Conservation (phyloP, 1,140 invertebrate species). For the Stenopsyche tienmushanensis region DNA sequence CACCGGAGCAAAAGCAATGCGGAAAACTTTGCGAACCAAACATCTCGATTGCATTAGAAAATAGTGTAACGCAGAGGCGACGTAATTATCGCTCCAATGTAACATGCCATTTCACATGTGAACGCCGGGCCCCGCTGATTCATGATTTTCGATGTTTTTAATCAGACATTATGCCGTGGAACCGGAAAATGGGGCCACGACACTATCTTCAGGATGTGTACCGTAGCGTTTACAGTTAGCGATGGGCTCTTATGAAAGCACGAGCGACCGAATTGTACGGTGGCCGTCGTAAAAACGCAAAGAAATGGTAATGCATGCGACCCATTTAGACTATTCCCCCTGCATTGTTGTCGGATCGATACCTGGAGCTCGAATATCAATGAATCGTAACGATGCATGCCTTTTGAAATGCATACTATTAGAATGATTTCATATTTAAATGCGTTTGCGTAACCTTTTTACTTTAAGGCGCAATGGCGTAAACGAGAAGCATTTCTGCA, state of each 20-base stretch:
- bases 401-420: constrained; percentile 9
- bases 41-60: constrained; percentile 29
- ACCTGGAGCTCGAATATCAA: background rate
- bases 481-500: constrained; percentile 17
- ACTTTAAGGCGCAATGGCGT: constrained; percentile 18
- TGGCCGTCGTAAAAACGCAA: no score
- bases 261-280: background rate
- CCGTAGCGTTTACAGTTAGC: constrained; percentile 14
- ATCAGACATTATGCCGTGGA: background rate
- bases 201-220: constrained; percentile 11
- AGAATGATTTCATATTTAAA: constrained; percentile 18
- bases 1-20: constrained; percentile 19
- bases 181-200: background rate
- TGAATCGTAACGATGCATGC: background rate
- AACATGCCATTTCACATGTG: constrained; percentile 14
- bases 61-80: constrained; percentile 12
- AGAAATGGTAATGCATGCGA: no score
- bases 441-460: constrained; percentile 14
- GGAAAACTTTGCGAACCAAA: constrained; percentile 30
- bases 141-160: background rate
- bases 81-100: constrained; percentile 15
- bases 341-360: no score
- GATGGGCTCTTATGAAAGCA: background rate
- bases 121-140: background rate
- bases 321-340: no score